These are phyloP conservation scores for Muscidifurax raptorellus DNA, from an alignment of 1,140 invertebrate genomes.

Conservation along the genomic window DNA sequence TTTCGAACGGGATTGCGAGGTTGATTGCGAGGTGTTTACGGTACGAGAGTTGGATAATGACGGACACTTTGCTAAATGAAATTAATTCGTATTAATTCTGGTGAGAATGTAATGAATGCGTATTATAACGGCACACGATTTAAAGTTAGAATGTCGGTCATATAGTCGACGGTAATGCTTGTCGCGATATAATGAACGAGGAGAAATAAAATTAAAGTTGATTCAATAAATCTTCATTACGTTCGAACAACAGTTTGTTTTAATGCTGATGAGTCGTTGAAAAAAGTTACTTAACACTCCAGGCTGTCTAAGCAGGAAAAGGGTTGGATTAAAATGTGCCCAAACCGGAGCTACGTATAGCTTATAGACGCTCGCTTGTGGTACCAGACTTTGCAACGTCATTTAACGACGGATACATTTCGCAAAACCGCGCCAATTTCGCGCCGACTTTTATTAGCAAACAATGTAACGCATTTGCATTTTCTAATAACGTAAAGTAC, in stretches of 20 bases:
- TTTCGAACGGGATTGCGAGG: too few species aligned
- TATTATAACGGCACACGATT: constrained; percentile 28
- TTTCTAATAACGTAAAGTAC: neutral
- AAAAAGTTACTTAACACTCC: too few species aligned
- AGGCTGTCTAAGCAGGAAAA: too few species aligned
- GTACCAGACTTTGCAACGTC: neutral
- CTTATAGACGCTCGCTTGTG: too few species aligned
- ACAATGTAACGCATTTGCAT: neutral
- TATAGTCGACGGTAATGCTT: neutral
- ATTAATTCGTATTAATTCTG: neutral
- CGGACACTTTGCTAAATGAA: neutral
- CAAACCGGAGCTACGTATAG: too few species aligned
- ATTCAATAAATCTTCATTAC: too few species aligned
- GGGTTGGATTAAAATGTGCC: too few species aligned
- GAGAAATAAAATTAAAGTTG: too few species aligned
- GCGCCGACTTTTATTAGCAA: neutral
- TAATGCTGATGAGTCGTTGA: too few species aligned
- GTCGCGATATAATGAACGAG: too few species aligned
- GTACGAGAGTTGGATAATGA: constrained; percentile 53
- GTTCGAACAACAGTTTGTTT: too few species aligned
- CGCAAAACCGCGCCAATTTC: neutral
- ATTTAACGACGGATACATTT: neutral
- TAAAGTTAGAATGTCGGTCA: neutral
- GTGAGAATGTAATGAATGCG: constrained; percentile 25
- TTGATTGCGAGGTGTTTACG: too few species aligned